These are phyloP conservation scores for Morpho achilles DNA, from an alignment of 2,888 invertebrate genomes.

Conservation along the genomic window DNA sequence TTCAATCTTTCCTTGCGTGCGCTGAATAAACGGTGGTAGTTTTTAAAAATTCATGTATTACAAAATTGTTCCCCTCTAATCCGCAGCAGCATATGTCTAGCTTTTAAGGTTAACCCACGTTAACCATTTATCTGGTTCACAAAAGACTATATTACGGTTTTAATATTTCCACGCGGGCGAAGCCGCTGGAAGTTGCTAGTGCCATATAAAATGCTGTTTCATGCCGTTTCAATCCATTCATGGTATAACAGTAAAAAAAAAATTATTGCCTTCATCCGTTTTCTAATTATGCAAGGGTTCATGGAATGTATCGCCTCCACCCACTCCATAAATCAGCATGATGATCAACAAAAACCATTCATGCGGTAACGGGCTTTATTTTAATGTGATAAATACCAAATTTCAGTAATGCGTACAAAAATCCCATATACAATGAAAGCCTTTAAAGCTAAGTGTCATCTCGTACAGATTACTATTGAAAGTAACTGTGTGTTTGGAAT, in stretches of 20 bases:
- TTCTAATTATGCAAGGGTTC: conserved; percentile 19
- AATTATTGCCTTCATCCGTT: conserved; percentile 16
- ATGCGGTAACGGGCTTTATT: background rate
- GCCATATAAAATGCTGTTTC: too few species aligned
- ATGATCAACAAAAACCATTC: conserved; percentile 6
- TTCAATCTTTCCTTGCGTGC: too few species aligned
- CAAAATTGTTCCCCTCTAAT: too few species aligned
- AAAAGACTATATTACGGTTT: too few species aligned
- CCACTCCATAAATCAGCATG: conserved; percentile 16
- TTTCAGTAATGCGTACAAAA: background rate
- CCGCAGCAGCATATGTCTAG: too few species aligned
- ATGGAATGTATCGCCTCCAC: conserved; percentile 17
- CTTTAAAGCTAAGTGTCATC: conserved; percentile 8
- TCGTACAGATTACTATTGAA: conserved; percentile 9
- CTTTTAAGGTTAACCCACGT: too few species aligned
- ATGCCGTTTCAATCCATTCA: background rate
- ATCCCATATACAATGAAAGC: conserved; percentile 9
- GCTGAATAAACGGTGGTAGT: too few species aligned
- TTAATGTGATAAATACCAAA: background rate
- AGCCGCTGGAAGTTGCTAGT: too few species aligned
- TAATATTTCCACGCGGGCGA: too few species aligned
- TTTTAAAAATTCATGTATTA: too few species aligned
- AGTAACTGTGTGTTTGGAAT: conserved; percentile 9
- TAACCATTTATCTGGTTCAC: too few species aligned
- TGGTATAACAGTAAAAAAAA: conserved; percentile 1